Percentiles rank a stretch among this genome's conserved stretches.
These are phyloP conservation scores for Sturnira hondurensis DNA, from an alignment of 2,113 vertebrate genomes.

Conservation along the genomic window DNA sequence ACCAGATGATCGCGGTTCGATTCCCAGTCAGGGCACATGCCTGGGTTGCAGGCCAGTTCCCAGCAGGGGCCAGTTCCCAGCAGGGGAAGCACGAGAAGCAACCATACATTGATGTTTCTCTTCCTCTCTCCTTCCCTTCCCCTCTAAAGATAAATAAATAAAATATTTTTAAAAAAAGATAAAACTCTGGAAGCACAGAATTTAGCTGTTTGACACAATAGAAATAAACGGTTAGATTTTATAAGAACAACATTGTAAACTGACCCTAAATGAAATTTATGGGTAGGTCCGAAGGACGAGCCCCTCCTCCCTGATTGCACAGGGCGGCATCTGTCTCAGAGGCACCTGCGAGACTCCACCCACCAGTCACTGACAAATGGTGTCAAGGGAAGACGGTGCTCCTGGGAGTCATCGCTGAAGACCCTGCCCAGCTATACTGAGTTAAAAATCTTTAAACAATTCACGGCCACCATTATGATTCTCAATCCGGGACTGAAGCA, in stretches of 20 bases:
- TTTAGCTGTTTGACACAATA: too few relatives aligned
- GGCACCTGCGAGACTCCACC: too few relatives aligned
- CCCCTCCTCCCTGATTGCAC: neutral
- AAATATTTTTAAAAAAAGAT: too few relatives aligned
- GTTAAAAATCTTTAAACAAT: neutral
- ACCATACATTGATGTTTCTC: too few relatives aligned
- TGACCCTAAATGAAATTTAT: neutral
- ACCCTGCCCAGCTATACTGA: neutral
- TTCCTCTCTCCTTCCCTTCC: too few relatives aligned
- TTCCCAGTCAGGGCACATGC: too few relatives aligned
- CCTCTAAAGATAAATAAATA: too few relatives aligned
- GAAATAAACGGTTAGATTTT: neutral
- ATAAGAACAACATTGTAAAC: neutral
- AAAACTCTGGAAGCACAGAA: neutral
- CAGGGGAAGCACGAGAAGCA: too few relatives aligned
- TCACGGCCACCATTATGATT: neutral
- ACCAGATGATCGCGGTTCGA: too few relatives aligned
- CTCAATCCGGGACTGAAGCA: neutral
- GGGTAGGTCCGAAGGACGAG: neutral
- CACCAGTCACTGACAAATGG: neutral
- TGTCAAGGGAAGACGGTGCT: neutral
- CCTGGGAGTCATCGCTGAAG: neutral
- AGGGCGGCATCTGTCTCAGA: neutral
- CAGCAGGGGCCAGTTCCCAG: too few relatives aligned
- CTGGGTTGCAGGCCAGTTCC: too few relatives aligned